Evolutionary conservation across 2,113 vertebrate species (phyloP).

Genomic region (Oncorhynchus kisutch): DNA sequence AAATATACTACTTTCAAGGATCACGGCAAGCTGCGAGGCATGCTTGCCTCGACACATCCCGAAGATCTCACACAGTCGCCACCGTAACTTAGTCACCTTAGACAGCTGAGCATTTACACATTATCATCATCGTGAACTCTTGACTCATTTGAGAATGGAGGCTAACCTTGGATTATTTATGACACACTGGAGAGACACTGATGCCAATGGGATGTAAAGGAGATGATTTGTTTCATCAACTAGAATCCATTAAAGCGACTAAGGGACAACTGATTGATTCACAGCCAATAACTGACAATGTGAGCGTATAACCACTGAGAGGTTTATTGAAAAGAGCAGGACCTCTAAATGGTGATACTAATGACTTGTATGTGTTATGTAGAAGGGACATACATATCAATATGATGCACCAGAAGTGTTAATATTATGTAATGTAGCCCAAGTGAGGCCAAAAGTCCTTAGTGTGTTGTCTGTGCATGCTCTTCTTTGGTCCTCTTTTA

Average conservation of each 20-base stretch:
- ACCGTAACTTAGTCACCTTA: slow-evolving; percentile 2
- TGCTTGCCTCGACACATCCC: background rate
- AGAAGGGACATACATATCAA: too few species aligned
- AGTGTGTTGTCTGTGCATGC: too few species aligned
- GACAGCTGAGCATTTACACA: background rate
- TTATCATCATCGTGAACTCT: background rate
- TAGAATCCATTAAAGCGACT: background rate
- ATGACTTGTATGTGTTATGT: background rate
- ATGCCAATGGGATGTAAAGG: background rate
- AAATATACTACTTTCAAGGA: background rate
- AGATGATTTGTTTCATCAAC: background rate
- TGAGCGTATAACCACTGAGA: too few species aligned
- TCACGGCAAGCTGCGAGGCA: background rate
- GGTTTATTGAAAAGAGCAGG: too few species aligned
- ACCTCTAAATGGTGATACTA: too few species aligned
- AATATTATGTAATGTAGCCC: too few species aligned
- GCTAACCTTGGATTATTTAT: background rate
- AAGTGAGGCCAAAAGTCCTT: too few species aligned
- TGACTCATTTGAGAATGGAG: slow-evolving; percentile 18
- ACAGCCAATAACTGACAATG: too few species aligned
- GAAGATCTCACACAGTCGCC: background rate
- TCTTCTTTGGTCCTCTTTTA: too few species aligned
- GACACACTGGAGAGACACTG: background rate
- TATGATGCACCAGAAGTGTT: too few species aligned
- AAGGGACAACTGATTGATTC: background rate